These are phyloP conservation scores for Drosophila rellima DNA, from an alignment of 2,888 invertebrate genomes.

Conservation along the genomic window DNA sequence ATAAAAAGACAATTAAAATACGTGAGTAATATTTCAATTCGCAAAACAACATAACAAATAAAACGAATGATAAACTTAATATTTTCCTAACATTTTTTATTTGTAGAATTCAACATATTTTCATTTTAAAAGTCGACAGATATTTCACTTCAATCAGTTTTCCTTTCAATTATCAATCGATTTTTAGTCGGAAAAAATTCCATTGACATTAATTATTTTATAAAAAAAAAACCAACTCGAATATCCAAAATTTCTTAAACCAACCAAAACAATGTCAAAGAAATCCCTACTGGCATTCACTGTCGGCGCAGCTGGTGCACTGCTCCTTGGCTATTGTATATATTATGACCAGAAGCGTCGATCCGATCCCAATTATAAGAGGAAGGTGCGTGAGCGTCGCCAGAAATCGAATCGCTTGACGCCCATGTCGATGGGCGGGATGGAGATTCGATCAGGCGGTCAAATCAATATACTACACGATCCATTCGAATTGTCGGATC, in stretches of 20 bases:
- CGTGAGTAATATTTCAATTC: too few relatives aligned
- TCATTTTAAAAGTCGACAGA: not conserved
- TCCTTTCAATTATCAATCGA: not conserved
- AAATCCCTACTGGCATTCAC: conserved; percentile 19
- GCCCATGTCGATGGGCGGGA: not conserved
- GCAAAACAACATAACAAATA: too few relatives aligned
- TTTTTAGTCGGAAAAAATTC: conserved; percentile 6
- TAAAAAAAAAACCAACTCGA: conserved; percentile 4
- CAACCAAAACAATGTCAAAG: conserved; percentile 19
- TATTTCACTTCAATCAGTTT: not conserved
- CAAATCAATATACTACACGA: not conserved
- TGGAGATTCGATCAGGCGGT: not conserved
- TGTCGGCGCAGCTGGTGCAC: conserved; percentile 33
- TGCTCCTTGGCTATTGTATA: conserved; percentile 44
- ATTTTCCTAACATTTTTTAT: too few relatives aligned
- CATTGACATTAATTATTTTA: conserved; percentile 1
- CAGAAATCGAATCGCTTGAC: conserved; percentile 1
- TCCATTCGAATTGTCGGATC: conserved; percentile 15
- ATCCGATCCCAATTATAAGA: conserved; percentile 44
- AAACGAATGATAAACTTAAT: too few relatives aligned
- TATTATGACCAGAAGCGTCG: conserved; percentile 53
- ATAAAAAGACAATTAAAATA: too few relatives aligned
- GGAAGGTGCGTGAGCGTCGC: conserved; percentile 46
- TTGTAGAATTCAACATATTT: not conserved
- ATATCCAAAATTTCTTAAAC: conserved; percentile 7